Percentiles rank a stretch among this genome's conserved stretches.
phyloP scores from a whole-genome alignment of 1,140 invertebrate species.

The Drosophila quadrilineata region DNA sequence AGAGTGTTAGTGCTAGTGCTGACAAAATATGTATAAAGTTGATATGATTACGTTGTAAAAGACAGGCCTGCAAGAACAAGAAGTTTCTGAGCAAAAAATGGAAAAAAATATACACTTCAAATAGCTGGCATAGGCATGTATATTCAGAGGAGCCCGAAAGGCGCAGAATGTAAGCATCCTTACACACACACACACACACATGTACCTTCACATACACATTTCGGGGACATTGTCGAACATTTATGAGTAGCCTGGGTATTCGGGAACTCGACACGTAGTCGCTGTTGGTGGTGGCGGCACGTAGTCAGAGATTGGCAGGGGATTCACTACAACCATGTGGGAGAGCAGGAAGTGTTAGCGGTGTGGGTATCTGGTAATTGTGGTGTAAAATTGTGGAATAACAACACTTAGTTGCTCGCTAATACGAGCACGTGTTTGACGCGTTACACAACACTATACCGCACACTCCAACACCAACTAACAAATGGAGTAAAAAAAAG shows the following conservation, averaged over 20 bases:
- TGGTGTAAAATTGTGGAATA: conserved; percentile 75
- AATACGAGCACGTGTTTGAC: conserved; percentile 64
- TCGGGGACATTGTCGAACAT: conserved; percentile 67
- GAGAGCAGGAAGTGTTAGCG: neutral
- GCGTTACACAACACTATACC: conserved; percentile 41
- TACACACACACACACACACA: conserved; percentile 40
- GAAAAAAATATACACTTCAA: conserved; percentile 15
- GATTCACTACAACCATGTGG: conserved; percentile 9
- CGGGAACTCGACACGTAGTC: conserved; percentile 71
- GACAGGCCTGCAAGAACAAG: conserved; percentile 16
- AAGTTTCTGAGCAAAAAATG: conserved; percentile 40
- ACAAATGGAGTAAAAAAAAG: too few relatives aligned
- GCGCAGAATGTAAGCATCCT: conserved; percentile 4
- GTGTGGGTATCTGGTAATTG: conserved; percentile 53
- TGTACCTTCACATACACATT: neutral
- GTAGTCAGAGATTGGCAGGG: conserved; percentile 40
- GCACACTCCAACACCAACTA: too few relatives aligned
- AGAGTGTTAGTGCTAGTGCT: conserved; percentile 4
- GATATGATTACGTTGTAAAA: conserved; percentile 62
- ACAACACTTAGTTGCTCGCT: conserved; percentile 72
- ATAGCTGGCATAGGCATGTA: conserved; percentile 8
- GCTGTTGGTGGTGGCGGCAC: conserved; percentile 40
- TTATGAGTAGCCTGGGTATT: conserved; percentile 71
- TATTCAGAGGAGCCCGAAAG: neutral
- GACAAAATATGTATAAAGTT: conserved; percentile 53